Conservation (phyloP, 1,140 invertebrate species). For the Zaprionus lachaisei region DNA sequence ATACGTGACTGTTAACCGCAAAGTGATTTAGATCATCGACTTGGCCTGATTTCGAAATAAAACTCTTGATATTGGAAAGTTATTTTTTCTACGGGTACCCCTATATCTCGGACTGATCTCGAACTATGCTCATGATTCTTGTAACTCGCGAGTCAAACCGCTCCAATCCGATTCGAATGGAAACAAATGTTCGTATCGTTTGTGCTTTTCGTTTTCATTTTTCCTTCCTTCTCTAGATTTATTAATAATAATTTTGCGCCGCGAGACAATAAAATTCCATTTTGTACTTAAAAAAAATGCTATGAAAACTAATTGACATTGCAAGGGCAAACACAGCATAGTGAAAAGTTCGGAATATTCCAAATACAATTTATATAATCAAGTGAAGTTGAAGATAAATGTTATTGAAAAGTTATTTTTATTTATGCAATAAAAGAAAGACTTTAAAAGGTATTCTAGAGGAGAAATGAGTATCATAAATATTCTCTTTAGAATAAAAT, state of each 20-base stretch:
- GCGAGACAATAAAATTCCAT: not conserved
- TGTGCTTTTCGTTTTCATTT: not conserved
- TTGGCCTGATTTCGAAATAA: not conserved
- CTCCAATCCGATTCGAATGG: not conserved
- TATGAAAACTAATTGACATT: constrained; percentile 5
- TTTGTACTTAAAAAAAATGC: not conserved
- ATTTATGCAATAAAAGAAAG: too few relatives aligned
- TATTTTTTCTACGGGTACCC: not conserved
- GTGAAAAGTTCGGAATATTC: not conserved
- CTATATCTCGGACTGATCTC: not conserved
- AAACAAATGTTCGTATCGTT: not conserved
- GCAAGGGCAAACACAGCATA: not conserved
- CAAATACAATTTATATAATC: not conserved
- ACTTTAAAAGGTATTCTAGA: not conserved
- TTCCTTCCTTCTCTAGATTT: not conserved
- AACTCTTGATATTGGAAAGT: not conserved
- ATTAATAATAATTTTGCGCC: constrained; percentile 1
- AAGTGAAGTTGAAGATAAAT: not conserved
- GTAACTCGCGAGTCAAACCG: not conserved
- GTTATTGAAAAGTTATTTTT: not conserved
- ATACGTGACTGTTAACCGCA: not conserved
- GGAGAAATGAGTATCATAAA: not conserved
- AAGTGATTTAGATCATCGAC: too few relatives aligned
- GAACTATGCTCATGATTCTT: not conserved
- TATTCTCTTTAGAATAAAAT: not conserved